These are phyloP conservation scores for Clanis bilineata DNA, from an alignment of 2,888 invertebrate genomes.

Conservation along the genomic window DNA sequence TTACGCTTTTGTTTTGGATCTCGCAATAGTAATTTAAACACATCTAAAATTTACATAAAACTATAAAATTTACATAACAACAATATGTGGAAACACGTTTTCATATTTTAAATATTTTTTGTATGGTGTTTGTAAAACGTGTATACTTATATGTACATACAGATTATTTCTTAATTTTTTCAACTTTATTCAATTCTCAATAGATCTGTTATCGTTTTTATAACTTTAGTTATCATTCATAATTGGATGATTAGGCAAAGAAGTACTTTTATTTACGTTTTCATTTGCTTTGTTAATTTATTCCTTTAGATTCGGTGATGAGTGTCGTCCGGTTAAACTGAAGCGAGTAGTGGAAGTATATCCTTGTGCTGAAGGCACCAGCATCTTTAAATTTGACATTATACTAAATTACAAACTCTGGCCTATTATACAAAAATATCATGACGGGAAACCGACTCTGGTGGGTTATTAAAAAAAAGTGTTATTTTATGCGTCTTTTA, in stretches of 20 bases:
- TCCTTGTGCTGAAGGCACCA: constrained; percentile 77
- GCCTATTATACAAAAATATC: constrained; percentile 85
- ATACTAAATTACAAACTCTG: constrained; percentile 88
- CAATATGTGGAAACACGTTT: no score
- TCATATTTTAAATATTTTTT: not conserved
- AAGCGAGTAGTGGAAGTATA: constrained; percentile 88
- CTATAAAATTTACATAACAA: no score
- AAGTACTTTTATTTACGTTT: no score
- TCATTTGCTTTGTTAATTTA: not conserved
- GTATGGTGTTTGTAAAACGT: no score
- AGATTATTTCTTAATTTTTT: not conserved
- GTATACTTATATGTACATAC: no score
- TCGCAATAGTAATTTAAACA: not conserved
- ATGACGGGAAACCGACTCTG: constrained; percentile 88
- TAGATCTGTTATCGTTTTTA: not conserved
- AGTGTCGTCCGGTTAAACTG: constrained; percentile 88
- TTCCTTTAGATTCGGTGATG: constrained; percentile 84
- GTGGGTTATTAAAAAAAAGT: constrained; percentile 53
- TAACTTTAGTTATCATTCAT: no score
- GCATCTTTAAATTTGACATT: constrained; percentile 89
- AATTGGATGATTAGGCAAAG: no score
- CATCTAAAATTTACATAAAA: not conserved
- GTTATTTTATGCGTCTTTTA: no score
- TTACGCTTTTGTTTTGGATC: not conserved
- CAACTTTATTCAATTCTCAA: not conserved